Conservation (phyloP, 2,113 vertebrate genomes). For the Hiodon alosoides region DNA sequence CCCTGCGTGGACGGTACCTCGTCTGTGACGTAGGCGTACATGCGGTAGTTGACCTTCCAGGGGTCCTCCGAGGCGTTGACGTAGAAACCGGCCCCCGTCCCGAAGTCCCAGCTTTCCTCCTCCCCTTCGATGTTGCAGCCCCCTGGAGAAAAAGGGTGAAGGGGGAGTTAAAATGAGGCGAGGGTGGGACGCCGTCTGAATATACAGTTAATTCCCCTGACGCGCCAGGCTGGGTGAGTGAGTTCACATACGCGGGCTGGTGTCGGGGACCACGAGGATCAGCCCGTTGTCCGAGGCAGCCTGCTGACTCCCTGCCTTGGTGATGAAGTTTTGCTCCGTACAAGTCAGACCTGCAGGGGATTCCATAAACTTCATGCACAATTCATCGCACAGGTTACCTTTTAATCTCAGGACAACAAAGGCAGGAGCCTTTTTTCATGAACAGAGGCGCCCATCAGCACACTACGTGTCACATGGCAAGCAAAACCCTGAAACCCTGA, state of each 20-base stretch:
- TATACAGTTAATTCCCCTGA: neutral
- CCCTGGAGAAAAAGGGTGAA: constrained; percentile 56
- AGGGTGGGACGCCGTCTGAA: neutral
- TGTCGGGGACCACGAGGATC: constrained; percentile 82
- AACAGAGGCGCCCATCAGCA: no score
- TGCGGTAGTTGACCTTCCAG: constrained; percentile 92
- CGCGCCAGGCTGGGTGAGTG: neutral
- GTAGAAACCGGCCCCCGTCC: constrained; percentile 91
- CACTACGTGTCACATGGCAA: no score
- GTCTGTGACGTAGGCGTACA: constrained; percentile 87
- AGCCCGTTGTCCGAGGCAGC: constrained; percentile 80
- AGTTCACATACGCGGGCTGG: constrained; percentile 80
- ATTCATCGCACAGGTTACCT: no score
- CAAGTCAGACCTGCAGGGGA: constrained; percentile 78
- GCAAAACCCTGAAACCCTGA: no score
- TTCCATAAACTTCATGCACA: no score
- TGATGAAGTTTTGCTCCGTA: constrained; percentile 94
- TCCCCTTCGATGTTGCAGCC: constrained; percentile 89
- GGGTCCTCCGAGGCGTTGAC: constrained; percentile 84
- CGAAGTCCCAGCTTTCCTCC: constrained; percentile 95
- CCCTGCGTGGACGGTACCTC: constrained; percentile 65
- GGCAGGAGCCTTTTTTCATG: no score
- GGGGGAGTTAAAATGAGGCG: neutral
- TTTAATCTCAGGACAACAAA: no score
- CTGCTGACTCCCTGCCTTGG: constrained; percentile 82